Evolutionary conservation across 1,140 invertebrate species (phyloP), one percentile per base, ranked within the genome.

Genomic region (Melanaphis sacchari): DNA sequence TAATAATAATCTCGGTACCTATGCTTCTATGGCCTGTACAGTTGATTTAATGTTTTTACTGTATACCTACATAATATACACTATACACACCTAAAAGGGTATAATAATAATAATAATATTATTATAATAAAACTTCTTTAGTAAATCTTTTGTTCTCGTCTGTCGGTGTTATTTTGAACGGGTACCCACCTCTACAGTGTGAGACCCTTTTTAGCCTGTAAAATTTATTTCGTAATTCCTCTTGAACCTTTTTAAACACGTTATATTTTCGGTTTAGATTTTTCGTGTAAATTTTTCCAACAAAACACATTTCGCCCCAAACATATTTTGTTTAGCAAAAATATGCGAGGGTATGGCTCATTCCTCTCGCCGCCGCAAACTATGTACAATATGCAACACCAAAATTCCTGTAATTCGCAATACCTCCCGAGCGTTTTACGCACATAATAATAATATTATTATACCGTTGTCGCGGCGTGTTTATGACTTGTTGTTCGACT

Each of bases 151-250:
- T 85, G 40, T 43, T 43, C 84, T 85, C 84, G 38, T 41, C 84
- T 18, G 84, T 85, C 41, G 84, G 40, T 85, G 84, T 85, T 85
- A 85, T 85, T 85, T 43, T 85, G n/a, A 85, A 43, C 84, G 31
- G 40, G 84, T n/a, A n/a, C 59, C 59, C 59, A n/a, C 59, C 31
- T 15, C 54, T 31, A 31, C 54, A 9, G 26, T 15, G 59, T 11
- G 11, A 2, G 84, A 85, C 84, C 84, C 84, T 85, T 43, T 85
- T 43, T 85, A 31, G 26, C 15, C 24, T 1, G 11, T 43, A 41
- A 41, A 85, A 43, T 85, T 85, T 85, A 85, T 85, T 85, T 85
- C 24, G 84, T 31, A 43, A 85, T 43, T 43, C 84, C 26, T 85
- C 24, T 43, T 15, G 38, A 85, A 85, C 38, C 82, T 85, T 85